Evolutionary conservation across 2,888 invertebrate genomes (phyloP), one percentile per base, ranked within the genome.

Genomic region (Busseola fusca): DNA sequence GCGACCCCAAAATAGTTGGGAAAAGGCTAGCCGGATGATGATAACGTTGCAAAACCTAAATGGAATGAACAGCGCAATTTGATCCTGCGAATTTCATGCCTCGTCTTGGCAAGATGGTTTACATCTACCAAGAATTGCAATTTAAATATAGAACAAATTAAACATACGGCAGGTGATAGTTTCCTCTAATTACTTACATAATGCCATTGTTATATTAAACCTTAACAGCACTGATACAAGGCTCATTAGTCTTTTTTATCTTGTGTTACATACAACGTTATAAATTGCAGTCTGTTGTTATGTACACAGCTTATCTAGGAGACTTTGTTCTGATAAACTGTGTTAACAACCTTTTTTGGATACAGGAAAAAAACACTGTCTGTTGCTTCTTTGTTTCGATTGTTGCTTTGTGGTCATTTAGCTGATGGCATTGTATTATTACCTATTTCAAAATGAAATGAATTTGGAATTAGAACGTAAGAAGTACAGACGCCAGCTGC

Each of bases 121-220:
- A 3, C 21, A 27, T 34, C 12, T 72, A 52, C 64, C 25, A 30
- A 64, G 56, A 64, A 58, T 37, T 68, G n/a, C 27, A 40, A 64
- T 69, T 62, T 60, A 69, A 68, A 64, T 77, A 57, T 37, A 81
- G 68, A 76, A 76, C 60, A 64, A 76, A 81, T 76, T 81, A 81
- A 65, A 81, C 76, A 81, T 69, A 64, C 69, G 76, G 58, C 81
- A 62, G 18, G 1, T 3, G 30, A 80, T 67, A 45, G 27, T 21
- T 76, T 57, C 57, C 48, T 25, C 50, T 48, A 76, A 81, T 76
- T 60, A 64, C 14, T 9, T 12, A 14, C 37, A n/a, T 34, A 18
- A 21, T 62, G 42, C 21, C 48, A 64, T n/a, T 48, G 27, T 27
- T 45, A 81, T 58, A 69, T 21, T 14, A 14, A 59, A 64, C 69